Conservation (phyloP, 2,113 vertebrate species). For the Chloebia gouldiae region DNA sequence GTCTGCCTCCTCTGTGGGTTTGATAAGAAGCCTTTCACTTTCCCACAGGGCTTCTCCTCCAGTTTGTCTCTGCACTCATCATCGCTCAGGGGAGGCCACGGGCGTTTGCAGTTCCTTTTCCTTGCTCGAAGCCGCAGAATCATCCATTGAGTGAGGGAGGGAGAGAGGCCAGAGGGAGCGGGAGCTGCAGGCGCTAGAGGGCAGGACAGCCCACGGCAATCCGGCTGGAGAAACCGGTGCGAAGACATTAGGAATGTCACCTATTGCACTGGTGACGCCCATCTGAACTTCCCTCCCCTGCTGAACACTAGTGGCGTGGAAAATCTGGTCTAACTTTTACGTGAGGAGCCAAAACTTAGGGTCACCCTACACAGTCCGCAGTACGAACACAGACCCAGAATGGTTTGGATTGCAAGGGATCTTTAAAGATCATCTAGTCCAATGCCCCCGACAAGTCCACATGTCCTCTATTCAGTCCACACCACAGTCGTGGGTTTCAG, state of each 20-base stretch:
- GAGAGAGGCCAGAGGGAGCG: background rate
- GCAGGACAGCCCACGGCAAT: background rate
- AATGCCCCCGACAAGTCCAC: background rate
- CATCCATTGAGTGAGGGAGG: no score
- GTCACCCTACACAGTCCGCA: background rate
- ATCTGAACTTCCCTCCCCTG: background rate
- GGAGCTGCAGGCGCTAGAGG: background rate
- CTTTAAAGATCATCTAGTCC: background rate
- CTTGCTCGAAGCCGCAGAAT: background rate
- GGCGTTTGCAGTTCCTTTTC: background rate
- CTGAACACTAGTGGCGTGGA: background rate
- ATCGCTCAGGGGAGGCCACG: background rate
- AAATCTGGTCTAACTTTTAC: background rate
- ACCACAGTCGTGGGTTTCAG: background rate
- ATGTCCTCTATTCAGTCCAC: background rate
- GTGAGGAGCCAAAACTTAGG: background rate
- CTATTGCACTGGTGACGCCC: rapidly evolving
- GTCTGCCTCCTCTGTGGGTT: background rate
- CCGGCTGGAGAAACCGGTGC: rapidly evolving
- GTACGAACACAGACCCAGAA: background rate
- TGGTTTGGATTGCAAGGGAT: background rate
- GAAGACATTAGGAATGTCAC: background rate
- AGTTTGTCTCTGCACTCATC: background rate
- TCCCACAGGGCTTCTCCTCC: background rate
- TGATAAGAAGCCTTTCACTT: background rate